A percentile compares a stretch with the other conserved stretches of the same genome.
These are phyloP conservation scores for Globodera ellingtonae DNA, from an alignment of 1,140 invertebrate genomes.

Conservation along the genomic window DNA sequence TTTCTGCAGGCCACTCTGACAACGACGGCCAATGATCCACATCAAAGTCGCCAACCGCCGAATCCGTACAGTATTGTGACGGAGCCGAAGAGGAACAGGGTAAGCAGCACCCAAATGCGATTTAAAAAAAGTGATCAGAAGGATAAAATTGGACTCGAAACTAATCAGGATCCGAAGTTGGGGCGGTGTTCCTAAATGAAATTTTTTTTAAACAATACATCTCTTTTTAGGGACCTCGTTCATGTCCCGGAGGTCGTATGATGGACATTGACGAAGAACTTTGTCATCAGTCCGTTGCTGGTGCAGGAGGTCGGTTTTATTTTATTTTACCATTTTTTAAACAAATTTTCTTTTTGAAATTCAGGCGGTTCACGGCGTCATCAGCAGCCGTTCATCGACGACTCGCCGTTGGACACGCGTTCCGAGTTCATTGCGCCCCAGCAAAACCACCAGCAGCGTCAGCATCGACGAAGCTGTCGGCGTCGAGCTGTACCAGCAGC, in stretches of 20 bases:
- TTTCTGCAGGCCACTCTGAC: constrained; percentile 14
- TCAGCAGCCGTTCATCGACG: not conserved
- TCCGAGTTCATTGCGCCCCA: constrained; percentile 5
- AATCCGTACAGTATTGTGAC: constrained; percentile 19
- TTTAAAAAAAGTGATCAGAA: too few relatives aligned
- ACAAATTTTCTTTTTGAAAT: not conserved
- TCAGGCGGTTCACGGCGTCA: not conserved
- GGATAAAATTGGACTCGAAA: too few relatives aligned
- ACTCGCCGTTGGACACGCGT: constrained; percentile 8
- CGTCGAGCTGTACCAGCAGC: not conserved
- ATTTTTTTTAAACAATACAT: not conserved
- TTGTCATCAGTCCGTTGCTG: not conserved
- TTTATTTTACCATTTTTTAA: not conserved
- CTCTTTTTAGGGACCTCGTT: constrained; percentile 5
- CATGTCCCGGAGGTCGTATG: constrained; percentile 7
- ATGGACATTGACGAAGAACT: not conserved
- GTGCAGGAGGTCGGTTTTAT: not conserved
- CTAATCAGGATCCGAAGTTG: too few relatives aligned
- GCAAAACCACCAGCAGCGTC: not conserved
- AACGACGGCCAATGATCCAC: constrained; percentile 2
- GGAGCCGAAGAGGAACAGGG: constrained; percentile 9
- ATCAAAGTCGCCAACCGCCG: not conserved
- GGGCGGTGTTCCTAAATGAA: too few relatives aligned
- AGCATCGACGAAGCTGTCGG: not conserved
- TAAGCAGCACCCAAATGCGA: not conserved